Evolutionary conservation across 1,140 invertebrate species (phyloP).

Genomic region (Drosophila azteca): DNA sequence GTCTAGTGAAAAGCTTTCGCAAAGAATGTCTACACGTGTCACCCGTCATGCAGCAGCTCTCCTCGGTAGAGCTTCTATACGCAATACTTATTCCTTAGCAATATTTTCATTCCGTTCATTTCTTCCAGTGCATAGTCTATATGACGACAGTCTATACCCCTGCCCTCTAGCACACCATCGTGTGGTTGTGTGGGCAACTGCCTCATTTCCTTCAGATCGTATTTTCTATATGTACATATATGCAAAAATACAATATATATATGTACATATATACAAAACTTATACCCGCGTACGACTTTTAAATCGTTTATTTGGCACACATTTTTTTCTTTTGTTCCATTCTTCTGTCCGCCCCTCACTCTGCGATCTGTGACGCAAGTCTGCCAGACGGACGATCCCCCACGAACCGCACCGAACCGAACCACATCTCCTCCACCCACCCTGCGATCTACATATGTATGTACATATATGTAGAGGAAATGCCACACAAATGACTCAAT

Average conservation of each 20-base stretch:
- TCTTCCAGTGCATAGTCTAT: conserved; percentile 5
- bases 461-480: neutral
- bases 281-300: conserved; percentile 22
- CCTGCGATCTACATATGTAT: too few species aligned
- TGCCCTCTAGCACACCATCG: neutral
- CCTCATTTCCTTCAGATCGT: conserved; percentile 39
- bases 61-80: too few species aligned
- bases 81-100: too few species aligned
- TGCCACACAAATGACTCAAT: conserved; percentile 36
- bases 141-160: conserved; percentile 28
- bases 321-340: conserved; percentile 57
- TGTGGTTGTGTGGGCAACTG: conserved; percentile 35
- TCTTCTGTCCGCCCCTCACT: too few species aligned
- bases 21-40: too few species aligned
- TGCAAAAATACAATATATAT: too few species aligned
- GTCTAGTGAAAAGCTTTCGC: too few species aligned
- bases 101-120: neutral
- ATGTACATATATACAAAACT: neutral
- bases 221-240: conserved; percentile 11
- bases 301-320: conserved; percentile 73
- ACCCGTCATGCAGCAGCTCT: too few species aligned
- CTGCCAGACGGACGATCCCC: conserved; percentile 2
- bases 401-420: neutral
- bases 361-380: conserved; percentile 70
- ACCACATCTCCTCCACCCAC: neutral